Evolutionary conservation across 2,797 vertebrate species (phyloP).

Genomic region (Peromyscus aztecus): DNA sequence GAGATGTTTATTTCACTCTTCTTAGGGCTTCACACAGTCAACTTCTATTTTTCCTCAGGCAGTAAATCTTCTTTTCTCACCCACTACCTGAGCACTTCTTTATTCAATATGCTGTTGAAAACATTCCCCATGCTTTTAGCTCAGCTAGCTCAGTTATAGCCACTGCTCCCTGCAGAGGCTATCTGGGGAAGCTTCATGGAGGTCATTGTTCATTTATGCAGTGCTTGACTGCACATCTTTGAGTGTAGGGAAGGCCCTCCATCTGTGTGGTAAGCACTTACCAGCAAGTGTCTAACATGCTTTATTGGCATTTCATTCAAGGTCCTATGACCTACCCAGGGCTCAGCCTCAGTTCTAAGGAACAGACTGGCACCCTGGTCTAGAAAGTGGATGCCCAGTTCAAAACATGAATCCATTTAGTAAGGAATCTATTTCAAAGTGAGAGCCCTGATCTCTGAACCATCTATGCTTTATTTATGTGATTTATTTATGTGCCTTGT

Average conservation of each 20-base stretch:
- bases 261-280: not conserved
- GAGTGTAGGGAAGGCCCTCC: not conserved
- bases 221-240: not conserved
- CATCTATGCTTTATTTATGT: not conserved
- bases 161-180: not conserved
- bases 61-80: constrained; percentile 15
- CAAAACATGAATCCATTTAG: not conserved
- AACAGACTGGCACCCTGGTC: not conserved
- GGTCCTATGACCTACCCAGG: not conserved
- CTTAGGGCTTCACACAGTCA: not conserved
- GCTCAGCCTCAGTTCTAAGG: not conserved
- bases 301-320: not conserved
- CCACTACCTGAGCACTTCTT: not conserved
- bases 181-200: not conserved
- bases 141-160: not conserved
- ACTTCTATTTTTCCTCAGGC: not conserved
- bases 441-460: not conserved
- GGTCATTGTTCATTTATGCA: not conserved
- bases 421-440: not conserved
- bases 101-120: not conserved
- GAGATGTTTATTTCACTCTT: not conserved
- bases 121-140: not conserved
- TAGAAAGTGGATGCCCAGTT: fast-evolving
- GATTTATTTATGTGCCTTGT: not conserved
- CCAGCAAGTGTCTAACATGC: not conserved